Base-by-base conservation (phyloP, 1,140 invertebrate species). In the Nasonia giraulti region DNA sequence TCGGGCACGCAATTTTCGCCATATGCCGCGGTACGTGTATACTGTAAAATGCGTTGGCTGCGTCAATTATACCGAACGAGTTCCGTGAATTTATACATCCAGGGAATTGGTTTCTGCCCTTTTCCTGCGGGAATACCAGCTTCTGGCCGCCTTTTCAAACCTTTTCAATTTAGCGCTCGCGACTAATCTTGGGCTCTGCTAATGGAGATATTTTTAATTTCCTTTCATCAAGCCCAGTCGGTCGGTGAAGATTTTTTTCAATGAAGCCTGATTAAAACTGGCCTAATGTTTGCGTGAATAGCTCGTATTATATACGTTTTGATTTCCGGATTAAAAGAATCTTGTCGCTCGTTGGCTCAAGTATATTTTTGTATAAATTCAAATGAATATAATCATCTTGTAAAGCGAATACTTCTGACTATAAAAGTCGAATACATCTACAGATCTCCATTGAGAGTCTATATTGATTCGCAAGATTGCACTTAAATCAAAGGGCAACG, bases 21-120 rank as follows among this genome's bases (percentile, higher is more conserved):
- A 12, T 17, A 14, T 55, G 50, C 17, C 12, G 50, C 14, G 50
- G 40, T 44, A 44, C 40, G 40, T 17, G 10, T 14, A 11, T 17
- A 20, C 50, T n/a, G 55, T 62, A 20, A 62, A 62, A n/a, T 6
- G 17, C 73, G 73, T 31, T 44, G 20, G 37, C 3, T 17, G 37
- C 17, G 3, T 44, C 73, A 31, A 44, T 75, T 44, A 75, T 74
- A 40, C 31, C 7, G 6, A 74, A 74, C 23, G 71, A 74, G 33
- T 40, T 20, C 71, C 27, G 14, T n/a, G 71, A 74, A 37, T 74
- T 74, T 37, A 75, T 20, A 40, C 10, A 37, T n/a, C 20, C 20
- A 31, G 12, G 73, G 37, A 75, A 75, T 75, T 75, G 73, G 33
- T 75, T 75, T 75, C 73, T 74, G 20, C 3, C 7, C 73, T n/a